These are phyloP conservation scores for Clivina fossor DNA, from an alignment of 2,888 invertebrate species.

Conservation along the genomic window DNA sequence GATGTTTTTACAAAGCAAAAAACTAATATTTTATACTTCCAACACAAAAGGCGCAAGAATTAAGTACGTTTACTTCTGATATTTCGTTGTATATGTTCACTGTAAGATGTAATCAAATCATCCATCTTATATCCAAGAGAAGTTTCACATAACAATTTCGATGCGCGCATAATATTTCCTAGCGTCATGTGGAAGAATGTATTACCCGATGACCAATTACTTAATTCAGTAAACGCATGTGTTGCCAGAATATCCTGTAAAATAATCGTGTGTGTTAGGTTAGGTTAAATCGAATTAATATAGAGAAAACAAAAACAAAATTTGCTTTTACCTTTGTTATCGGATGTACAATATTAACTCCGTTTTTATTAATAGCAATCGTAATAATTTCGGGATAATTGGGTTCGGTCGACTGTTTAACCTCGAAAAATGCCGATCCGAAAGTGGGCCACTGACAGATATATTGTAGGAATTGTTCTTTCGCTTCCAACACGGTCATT, in stretches of 20 bases:
- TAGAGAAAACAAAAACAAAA: too few relatives aligned
- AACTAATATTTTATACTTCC: too few relatives aligned
- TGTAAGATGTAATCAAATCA: constrained; percentile 91
- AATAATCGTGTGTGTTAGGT: too few relatives aligned
- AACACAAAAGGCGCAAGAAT: too few relatives aligned
- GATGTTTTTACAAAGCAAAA: too few relatives aligned
- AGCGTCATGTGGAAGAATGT: constrained; percentile 94
- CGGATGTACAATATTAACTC: constrained; percentile 87
- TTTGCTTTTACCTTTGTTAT: constrained; percentile 82
- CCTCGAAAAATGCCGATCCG: constrained; percentile 94
- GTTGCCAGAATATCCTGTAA: constrained; percentile 78
- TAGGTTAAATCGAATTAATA: too few relatives aligned
- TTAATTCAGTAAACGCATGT: constrained; percentile 84
- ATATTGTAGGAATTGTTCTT: constrained; percentile 74
- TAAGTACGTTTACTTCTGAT: constrained; percentile 14
- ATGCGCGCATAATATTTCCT: constrained; percentile 90
- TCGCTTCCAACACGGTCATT: constrained; percentile 72
- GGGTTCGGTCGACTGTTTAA: constrained; percentile 87
- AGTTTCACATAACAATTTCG: constrained; percentile 87
- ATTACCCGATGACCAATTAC: constrained; percentile 95
- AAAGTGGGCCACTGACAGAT: constrained; percentile 84
- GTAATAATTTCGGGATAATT: constrained; percentile 82
- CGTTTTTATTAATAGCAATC: constrained; percentile 88
- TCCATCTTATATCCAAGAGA: constrained; percentile 96
- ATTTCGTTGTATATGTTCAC: constrained; percentile 58